Conservation (phyloP, 2,888 invertebrate species). For the Ramazzottius varieornatus region DNA sequence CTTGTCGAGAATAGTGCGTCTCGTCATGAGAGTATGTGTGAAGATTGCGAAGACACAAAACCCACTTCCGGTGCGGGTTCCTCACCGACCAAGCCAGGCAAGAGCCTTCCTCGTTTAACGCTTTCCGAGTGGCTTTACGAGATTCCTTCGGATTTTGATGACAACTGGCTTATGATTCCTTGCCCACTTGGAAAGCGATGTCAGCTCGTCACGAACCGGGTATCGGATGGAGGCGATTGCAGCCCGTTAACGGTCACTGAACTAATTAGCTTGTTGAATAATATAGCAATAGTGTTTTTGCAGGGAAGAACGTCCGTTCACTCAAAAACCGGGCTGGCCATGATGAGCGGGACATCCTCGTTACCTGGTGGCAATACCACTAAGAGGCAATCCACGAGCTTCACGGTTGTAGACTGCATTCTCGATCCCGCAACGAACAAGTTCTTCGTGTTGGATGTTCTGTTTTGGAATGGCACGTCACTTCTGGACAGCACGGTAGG, state of each 20-base stretch:
- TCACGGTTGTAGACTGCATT: constrained; percentile 57
- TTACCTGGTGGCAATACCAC: constrained; percentile 2
- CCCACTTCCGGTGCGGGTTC: neutral
- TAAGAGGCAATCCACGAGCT: constrained; percentile 15
- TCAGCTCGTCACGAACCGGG: constrained; percentile 48
- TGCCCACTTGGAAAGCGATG: constrained; percentile 59
- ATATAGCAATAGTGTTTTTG: constrained; percentile 13
- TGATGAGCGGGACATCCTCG: constrained; percentile 6
- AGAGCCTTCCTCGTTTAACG: constrained; percentile 32
- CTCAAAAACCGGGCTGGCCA: constrained; percentile 34
- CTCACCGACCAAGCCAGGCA: neutral
- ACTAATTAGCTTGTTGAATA: too few relatives aligned
- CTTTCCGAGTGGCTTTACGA: constrained; percentile 77
- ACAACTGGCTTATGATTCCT: constrained; percentile 30
- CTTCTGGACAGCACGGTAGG: constrained; percentile 47
- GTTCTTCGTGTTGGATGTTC: constrained; percentile 52
- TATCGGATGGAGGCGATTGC: constrained; percentile 11
- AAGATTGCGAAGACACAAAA: neutral
- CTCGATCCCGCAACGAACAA: constrained; percentile 33
- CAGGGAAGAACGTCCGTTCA: constrained; percentile 43
- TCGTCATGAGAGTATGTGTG: neutral
- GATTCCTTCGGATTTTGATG: constrained; percentile 34
- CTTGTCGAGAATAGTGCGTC: neutral
- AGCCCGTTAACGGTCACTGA: too few relatives aligned
- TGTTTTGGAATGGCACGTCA: constrained; percentile 48